These are phyloP conservation scores for Periphyllus acericola DNA, from an alignment of 2,888 invertebrate species.

Conservation along the genomic window DNA sequence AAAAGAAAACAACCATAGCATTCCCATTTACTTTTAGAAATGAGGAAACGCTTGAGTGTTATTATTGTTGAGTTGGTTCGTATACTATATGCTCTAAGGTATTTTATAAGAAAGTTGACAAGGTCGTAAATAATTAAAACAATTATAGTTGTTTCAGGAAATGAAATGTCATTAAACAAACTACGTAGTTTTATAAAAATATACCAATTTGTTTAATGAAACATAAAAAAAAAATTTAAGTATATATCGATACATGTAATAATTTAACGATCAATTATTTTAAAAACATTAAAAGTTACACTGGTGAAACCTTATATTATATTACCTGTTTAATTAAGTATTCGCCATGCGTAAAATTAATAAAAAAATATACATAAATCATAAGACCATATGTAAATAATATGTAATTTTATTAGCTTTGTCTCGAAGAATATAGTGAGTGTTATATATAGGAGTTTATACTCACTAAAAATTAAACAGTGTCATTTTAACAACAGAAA, in stretches of 20 bases:
- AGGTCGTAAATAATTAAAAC: neutral
- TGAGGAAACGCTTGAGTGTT: conserved; percentile 2
- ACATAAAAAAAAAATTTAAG: neutral
- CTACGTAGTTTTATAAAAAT: neutral
- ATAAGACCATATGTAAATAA: neutral
- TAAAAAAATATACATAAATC: neutral
- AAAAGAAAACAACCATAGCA: neutral
- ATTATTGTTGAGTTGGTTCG: neutral
- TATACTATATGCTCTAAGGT: neutral
- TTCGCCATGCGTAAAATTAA: neutral
- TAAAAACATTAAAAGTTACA: neutral
- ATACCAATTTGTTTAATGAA: neutral
- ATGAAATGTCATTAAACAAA: neutral
- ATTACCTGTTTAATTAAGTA: neutral
- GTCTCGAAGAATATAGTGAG: too few relatives aligned
- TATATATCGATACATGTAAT: neutral
- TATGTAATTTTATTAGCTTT: too few relatives aligned
- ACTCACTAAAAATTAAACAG: too few relatives aligned
- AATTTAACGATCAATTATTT: neutral
- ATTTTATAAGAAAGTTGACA: conserved; percentile 29
- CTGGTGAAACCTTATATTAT: neutral
- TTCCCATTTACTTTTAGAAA: conserved; percentile 24
- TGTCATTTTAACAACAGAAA: too few relatives aligned
- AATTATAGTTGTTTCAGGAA: neutral
- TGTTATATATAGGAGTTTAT: too few relatives aligned